A percentile compares a stretch with the other conserved stretches of the same genome.
phyloP scores from a whole-genome alignment of 1,140 invertebrate genomes.

The Hycleus phaleratus region DNA sequence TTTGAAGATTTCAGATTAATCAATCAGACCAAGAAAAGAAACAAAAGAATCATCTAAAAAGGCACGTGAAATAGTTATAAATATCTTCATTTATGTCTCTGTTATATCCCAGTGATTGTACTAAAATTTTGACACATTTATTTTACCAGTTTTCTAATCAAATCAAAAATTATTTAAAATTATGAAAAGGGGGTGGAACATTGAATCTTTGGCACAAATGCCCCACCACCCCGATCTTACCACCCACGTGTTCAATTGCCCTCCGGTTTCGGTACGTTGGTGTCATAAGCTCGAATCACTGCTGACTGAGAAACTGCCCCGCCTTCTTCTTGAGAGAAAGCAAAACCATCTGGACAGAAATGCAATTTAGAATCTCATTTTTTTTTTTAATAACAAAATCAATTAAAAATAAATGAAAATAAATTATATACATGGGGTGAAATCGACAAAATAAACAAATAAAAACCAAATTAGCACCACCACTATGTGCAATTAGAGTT shows the following conservation, averaged over 20 bases:
- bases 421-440: not conserved
- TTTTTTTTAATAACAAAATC: not conserved
- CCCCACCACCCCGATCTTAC: no score
- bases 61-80: no score
- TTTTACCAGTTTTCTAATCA: not conserved
- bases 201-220: not conserved
- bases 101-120: not conserved
- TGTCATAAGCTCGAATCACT: constrained; percentile 88
- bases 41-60: no score
- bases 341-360: constrained; percentile 79
- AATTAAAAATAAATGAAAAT: not conserved
- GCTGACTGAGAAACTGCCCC: constrained; percentile 87
- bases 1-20: no score
- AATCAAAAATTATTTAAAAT: not conserved
- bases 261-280: constrained; percentile 73
- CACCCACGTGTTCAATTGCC: constrained; percentile 50
- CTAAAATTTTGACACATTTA: not conserved
- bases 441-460: not conserved
- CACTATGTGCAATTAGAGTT: no score
- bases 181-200: not conserved
- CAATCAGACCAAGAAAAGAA: no score
- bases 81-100: not conserved
- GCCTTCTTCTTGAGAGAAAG: constrained; percentile 98
- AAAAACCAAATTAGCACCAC: not conserved
- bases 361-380: not conserved